A percentile compares a stretch with the other conserved stretches of the same genome.
These are phyloP conservation scores for Sesia bembeciformis DNA, from an alignment of 2,888 invertebrate species.

Conservation along the genomic window DNA sequence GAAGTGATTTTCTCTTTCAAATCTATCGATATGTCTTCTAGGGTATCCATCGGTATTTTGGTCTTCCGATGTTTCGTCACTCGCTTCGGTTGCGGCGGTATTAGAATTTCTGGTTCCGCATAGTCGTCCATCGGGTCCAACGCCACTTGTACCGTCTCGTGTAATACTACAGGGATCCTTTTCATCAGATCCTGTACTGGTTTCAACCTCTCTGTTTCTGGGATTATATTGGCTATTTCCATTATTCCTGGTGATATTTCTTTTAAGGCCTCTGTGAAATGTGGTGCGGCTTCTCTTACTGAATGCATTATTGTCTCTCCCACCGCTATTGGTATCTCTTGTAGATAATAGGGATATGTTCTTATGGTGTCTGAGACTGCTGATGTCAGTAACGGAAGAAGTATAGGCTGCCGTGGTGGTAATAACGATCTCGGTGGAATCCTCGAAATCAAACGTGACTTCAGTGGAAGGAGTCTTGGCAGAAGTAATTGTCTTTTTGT, in stretches of 20 bases:
- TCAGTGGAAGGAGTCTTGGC: conserved; percentile 39
- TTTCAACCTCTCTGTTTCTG: conserved; percentile 35
- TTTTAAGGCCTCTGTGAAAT: conserved; percentile 56
- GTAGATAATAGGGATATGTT: conserved; percentile 62
- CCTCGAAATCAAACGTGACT: conserved; percentile 31
- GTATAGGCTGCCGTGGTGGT: conserved; percentile 48
- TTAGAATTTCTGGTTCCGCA: conserved; percentile 26
- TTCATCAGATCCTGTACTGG: conserved; percentile 53
- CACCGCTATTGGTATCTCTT: conserved; percentile 64
- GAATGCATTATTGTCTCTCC: conserved; percentile 63
- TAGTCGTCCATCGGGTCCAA: conserved; percentile 35
- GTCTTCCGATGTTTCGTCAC: conserved; percentile 16
- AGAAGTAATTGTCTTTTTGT: conserved; percentile 50
- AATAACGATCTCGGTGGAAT: conserved; percentile 28
- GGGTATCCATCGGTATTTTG: conserved; percentile 23
- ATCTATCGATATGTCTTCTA: conserved; percentile 28
- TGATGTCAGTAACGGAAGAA: conserved; percentile 56
- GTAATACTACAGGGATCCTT: conserved; percentile 50
- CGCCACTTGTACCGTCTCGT: conserved; percentile 58
- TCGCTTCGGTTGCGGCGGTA: conserved; percentile 16
- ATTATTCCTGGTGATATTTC: conserved; percentile 64
- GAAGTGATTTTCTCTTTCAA: conserved; percentile 40
- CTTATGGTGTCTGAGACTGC: conserved; percentile 60
- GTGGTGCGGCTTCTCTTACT: conserved; percentile 60
- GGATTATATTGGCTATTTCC: conserved; percentile 59